phyloP scores from a whole-genome alignment of 2,113 vertebrate genomes.

The Platysteira castanea region DNA sequence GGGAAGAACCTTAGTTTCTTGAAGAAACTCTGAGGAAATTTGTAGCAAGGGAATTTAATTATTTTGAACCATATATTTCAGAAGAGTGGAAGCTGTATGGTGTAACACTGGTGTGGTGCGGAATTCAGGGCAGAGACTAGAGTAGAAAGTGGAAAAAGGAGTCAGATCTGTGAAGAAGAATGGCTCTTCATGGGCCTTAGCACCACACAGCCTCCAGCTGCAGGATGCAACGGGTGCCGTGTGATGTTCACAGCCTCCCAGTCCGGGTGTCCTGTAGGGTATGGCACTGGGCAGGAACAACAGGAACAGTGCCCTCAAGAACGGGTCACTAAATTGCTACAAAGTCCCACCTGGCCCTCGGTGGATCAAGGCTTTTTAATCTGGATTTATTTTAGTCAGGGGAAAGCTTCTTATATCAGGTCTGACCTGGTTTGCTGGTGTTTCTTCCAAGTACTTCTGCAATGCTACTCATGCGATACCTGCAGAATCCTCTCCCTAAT shows the following conservation, averaged over 20 bases:
- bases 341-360: not conserved
- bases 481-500: conserved; percentile 13
- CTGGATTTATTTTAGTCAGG: not conserved
- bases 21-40: not conserved
- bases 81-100: not conserved
- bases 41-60: not conserved
- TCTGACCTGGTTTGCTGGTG: not conserved
- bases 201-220: not conserved
- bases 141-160: not conserved
- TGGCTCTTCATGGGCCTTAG: not conserved
- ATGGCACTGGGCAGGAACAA: fast-evolving
- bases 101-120: not conserved
- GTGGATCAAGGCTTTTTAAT: not conserved
- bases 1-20: not conserved
- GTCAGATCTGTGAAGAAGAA: not conserved
- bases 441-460: not conserved
- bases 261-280: fast-evolving
- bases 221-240: fast-evolving
- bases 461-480: not conserved
- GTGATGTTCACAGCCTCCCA: fast-evolving
- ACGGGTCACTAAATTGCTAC: not conserved
- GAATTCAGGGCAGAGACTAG: not conserved
- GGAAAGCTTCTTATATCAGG: not conserved
- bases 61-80: not conserved
- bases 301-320: not conserved